A percentile compares a stretch with the other conserved stretches of the same genome.
Conservation (phyloP, 2,888 invertebrate species). For the Halocaridina rubra region DNA sequence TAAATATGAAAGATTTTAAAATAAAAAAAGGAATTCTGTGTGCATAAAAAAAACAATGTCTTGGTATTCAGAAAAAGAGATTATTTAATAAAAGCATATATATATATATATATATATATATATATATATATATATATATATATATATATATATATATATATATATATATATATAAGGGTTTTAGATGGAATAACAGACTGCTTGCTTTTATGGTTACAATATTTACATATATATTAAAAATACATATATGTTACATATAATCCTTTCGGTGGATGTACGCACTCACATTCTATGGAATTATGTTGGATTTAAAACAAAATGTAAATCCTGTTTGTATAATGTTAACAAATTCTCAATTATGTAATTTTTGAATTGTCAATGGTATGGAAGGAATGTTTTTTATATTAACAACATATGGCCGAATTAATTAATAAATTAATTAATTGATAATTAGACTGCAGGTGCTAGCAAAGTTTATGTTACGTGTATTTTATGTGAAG, state of each 20-base stretch:
- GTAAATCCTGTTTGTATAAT: background rate
- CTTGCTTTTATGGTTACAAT: too few relatives aligned
- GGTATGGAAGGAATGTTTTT: constrained; percentile 10
- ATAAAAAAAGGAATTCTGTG: too few relatives aligned
- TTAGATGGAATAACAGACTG: too few relatives aligned
- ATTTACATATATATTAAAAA: background rate
- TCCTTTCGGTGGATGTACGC: too few relatives aligned
- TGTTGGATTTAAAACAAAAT: too few relatives aligned
- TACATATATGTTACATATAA: background rate
- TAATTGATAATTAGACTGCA: background rate
- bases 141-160: background rate
- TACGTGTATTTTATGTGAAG: background rate
- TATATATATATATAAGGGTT: background rate
- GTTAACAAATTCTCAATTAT: background rate
- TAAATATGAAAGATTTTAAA: too few relatives aligned
- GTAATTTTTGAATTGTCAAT: background rate
- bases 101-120: background rate
- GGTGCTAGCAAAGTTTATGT: constrained; percentile 37
- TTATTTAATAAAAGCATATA: too few relatives aligned
- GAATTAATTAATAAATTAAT: constrained; percentile 6
- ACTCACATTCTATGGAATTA: background rate
- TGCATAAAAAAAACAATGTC: too few relatives aligned
- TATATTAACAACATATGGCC: background rate
- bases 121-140: background rate
- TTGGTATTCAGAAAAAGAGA: too few relatives aligned